Evolutionary conservation across 2,797 vertebrate species (phyloP), one percentile per base, ranked within the genome.

Genomic region (Pseudocheirus occidentalis): DNA sequence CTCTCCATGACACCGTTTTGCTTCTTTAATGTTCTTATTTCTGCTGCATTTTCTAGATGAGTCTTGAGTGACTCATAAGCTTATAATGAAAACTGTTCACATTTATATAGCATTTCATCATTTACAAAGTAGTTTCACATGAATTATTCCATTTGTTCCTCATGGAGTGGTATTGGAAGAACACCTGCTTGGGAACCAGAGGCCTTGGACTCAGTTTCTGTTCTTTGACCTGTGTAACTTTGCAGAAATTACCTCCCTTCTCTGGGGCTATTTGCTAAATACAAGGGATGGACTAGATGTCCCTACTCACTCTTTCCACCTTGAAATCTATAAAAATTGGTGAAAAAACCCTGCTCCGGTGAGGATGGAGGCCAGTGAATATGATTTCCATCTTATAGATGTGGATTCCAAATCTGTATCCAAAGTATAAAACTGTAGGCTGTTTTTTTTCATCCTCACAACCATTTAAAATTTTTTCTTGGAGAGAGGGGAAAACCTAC

Each of bases 181-280:
- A 87, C 40, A 87, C 73, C 9, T 46, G 40, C 24, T 87, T 10
- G 4, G 24, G 24, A 87, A 4, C n/a, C 31, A 40, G 18, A 40
- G 34, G 5, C 0, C 73, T 81, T 50, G 13, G 40, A 11, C 73
- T 46, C 40, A 87, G 59, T 89, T 58, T n/a, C 91, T 81, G 16
- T 59, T 90, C 9, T 16, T 96, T 93, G 59, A 95, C 96, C 97
- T 95, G 73, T 27, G 40, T 87, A 28, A 87, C 73, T 81, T 81
- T 87, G 40, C 73, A 92, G 94, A 94, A 96, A 93, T 55, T 62
- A 66, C 90, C 92, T 96, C 94, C 55, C 40, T 7, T 27, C 24
- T 87, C 40, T 87, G 40, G 10, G 40, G 9, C 9, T 87, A 27
- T 24, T 40, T 50, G 40, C 40, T 87, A 87, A 87, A 24, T 11